phyloP scores from a whole-genome alignment of 2,113 vertebrate genomes.

The Sinocyclocheilus rhinocerous region DNA sequence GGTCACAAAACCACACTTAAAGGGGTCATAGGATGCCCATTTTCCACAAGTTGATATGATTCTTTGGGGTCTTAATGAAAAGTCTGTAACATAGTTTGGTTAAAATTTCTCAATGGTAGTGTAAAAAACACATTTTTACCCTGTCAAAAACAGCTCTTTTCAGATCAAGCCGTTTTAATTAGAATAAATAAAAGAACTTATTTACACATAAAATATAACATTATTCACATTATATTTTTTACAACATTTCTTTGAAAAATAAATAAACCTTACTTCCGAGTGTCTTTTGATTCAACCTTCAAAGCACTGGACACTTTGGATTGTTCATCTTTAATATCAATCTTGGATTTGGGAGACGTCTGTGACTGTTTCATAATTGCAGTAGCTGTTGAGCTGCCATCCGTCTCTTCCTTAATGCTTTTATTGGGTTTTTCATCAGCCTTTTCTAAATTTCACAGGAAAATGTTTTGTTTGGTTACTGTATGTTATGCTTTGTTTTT shows the following conservation, averaged over 20 bases:
- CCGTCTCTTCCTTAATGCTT: slow-evolving; percentile 62
- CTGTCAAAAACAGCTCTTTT: too few relatives aligned
- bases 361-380: slow-evolving; percentile 60
- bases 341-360: slow-evolving; percentile 63
- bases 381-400: slow-evolving; percentile 43
- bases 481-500: not conserved
- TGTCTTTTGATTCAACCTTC: slow-evolving; percentile 58
- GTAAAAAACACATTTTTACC: too few relatives aligned
- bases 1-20: too few relatives aligned
- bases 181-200: too few relatives aligned
- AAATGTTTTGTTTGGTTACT: not conserved
- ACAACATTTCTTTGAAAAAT: not conserved
- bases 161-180: too few relatives aligned
- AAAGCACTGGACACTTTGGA: slow-evolving; percentile 41
- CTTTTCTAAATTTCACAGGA: slow-evolving; percentile 43
- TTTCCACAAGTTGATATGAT: too few relatives aligned
- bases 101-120: too few relatives aligned
- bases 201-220: too few relatives aligned
- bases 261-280: slow-evolving; percentile 63
- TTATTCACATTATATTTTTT: too few relatives aligned
- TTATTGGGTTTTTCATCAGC: slow-evolving; percentile 62
- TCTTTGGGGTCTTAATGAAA: too few relatives aligned
- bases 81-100: too few relatives aligned
- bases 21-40: too few relatives aligned
- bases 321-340: slow-evolving; percentile 68